A percentile compares a stretch with the other conserved stretches of the same genome.
phyloP scores from a whole-genome alignment of 2,888 invertebrate genomes.

The Eulithis testata region DNA sequence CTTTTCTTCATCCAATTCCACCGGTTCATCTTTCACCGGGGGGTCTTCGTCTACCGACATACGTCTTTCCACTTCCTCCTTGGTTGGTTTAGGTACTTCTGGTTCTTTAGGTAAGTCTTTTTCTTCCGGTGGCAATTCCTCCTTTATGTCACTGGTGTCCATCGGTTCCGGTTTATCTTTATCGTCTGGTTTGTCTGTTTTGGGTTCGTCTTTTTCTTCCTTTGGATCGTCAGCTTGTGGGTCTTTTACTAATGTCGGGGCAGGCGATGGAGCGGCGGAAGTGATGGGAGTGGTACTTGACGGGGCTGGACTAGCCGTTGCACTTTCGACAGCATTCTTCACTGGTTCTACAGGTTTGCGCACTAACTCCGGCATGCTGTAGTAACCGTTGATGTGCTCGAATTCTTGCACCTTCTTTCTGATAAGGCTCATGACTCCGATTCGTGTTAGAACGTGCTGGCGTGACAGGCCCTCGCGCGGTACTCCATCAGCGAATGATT shows the following conservation, averaged over 20 bases:
- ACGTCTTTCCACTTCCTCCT: constrained; percentile 58
- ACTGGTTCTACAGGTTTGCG: constrained; percentile 91
- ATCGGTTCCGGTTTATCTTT: constrained; percentile 71
- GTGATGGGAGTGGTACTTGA: constrained; percentile 81
- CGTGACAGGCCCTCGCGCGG: constrained; percentile 98
- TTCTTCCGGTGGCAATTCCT: constrained; percentile 69
- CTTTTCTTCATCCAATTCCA: constrained; percentile 62
- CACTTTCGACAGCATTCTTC: constrained; percentile 82
- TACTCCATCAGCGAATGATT: constrained; percentile 99
- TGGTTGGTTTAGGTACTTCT: constrained; percentile 56
- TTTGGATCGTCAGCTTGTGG: constrained; percentile 63
- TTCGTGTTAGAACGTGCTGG: constrained; percentile 98
- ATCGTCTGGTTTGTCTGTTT: constrained; percentile 66
- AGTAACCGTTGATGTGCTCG: constrained; percentile 98
- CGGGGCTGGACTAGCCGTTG: constrained; percentile 90
- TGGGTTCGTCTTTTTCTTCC: constrained; percentile 74
- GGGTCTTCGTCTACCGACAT: constrained; percentile 64
- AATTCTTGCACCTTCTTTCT: constrained; percentile 99
- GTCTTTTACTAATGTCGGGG: constrained; percentile 63
- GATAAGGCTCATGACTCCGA: constrained; percentile 99
- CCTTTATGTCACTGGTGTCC: constrained; percentile 72
- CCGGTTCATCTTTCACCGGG: constrained; percentile 59
- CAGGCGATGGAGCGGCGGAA: constrained; percentile 72
- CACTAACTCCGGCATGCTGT: constrained; percentile 97
- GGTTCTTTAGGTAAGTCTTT: constrained; percentile 70